phyloP scores from a whole-genome alignment of 2,113 vertebrate species.

The Stegastes partitus region DNA sequence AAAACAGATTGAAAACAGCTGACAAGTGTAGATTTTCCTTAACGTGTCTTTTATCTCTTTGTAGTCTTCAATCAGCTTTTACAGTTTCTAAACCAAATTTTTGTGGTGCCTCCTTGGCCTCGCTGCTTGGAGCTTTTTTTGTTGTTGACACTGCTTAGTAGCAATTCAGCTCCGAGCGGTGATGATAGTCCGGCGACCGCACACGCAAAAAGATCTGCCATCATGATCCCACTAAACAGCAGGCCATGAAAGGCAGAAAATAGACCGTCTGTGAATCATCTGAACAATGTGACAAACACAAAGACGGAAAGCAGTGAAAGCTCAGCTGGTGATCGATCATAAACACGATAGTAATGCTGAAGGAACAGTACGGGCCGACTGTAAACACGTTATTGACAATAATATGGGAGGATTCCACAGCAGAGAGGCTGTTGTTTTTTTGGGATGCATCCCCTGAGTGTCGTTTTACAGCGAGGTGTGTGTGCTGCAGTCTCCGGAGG shows the following conservation, averaged over 20 bases:
- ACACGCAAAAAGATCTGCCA: constrained; percentile 31
- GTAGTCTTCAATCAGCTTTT: constrained; percentile 20
- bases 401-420: neutral
- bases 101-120: constrained; percentile 26
- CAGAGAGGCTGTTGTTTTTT: neutral
- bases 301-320: constrained; percentile 16
- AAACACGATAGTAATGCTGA: neutral
- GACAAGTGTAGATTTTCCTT: neutral
- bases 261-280: constrained; percentile 38
- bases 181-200: constrained; percentile 49
- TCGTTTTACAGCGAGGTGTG: constrained; percentile 23
- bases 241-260: constrained; percentile 43
- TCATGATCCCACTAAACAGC: constrained; percentile 32
- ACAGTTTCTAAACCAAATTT: constrained; percentile 12
- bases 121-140: neutral
- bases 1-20: neutral
- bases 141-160: constrained; percentile 2
- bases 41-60: constrained; percentile 24
- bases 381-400: constrained; percentile 18
- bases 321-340: constrained; percentile 18
- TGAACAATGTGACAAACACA: constrained; percentile 20
- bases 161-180: constrained; percentile 27
- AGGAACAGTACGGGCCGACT: neutral
- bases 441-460: neutral
- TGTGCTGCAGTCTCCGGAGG: neutral